Evolutionary conservation across 2,113 vertebrate genomes (phyloP).

Genomic region (Lycaon pictus): DNA sequence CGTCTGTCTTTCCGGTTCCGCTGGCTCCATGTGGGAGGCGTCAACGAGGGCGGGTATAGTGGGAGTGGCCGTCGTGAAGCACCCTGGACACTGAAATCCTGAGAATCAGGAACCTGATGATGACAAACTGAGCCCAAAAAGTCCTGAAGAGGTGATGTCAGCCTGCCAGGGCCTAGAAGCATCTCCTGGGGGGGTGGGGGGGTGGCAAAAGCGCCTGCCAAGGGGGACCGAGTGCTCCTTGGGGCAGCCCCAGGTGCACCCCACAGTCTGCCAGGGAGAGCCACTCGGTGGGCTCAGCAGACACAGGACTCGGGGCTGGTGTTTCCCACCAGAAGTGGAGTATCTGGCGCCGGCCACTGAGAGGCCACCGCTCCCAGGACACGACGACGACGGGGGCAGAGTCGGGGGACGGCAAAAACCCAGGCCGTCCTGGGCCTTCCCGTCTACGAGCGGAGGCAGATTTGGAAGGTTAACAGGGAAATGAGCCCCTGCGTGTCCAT

Average conservation of each 20-base stretch:
- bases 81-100: accelerated
- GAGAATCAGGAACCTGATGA: background rate
- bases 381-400: background rate
- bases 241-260: background rate
- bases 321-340: no score
- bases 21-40: background rate
- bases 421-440: background rate
- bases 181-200: accelerated
- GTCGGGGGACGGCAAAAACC: background rate
- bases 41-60: background rate
- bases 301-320: background rate
- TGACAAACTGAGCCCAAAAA: background rate
- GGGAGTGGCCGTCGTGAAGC: background rate
- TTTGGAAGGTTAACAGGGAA: background rate
- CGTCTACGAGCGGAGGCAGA: background rate
- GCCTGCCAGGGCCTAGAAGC: background rate
- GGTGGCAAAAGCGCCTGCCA: accelerated
- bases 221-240: background rate
- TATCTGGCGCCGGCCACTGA: background rate
- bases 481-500: background rate
- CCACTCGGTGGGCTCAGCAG: background rate
- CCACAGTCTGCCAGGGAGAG: background rate
- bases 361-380: background rate
- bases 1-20: background rate
- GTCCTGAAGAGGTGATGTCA: background rate